These are phyloP conservation scores for Lagria hirta DNA, from an alignment of 2,888 invertebrate genomes.

Conservation along the genomic window DNA sequence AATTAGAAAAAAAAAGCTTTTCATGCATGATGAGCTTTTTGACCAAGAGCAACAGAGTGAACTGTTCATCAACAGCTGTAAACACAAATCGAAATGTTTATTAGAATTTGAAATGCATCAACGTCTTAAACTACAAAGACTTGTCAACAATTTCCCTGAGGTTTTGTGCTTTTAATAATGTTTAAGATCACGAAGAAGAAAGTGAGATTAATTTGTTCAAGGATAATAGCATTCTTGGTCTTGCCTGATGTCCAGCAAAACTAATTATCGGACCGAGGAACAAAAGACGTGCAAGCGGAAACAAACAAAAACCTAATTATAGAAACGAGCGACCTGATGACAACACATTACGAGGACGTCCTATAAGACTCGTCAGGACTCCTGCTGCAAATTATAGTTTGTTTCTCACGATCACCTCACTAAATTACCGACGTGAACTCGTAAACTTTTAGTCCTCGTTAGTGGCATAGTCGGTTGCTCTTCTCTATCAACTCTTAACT, in stretches of 20 bases:
- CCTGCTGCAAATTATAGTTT: slow-evolving; percentile 45
- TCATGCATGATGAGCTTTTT: no score
- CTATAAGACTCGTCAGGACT: slow-evolving; percentile 49
- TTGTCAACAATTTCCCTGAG: no score
- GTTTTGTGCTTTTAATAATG: no score
- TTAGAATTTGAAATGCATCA: no score
- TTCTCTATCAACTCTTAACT: slow-evolving; percentile 11
- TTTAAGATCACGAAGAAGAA: slow-evolving; percentile 18
- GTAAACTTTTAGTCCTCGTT: slow-evolving; percentile 28
- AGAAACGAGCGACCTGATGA: slow-evolving; percentile 54
- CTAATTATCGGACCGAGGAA: slow-evolving; percentile 38
- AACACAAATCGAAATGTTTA: no score
- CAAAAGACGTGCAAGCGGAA: slow-evolving; percentile 44
- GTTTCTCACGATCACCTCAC: slow-evolving; percentile 46
- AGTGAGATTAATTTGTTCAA: slow-evolving; percentile 9
- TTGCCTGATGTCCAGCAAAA: slow-evolving; percentile 38
- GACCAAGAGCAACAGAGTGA: no score
- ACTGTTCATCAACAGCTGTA: no score
- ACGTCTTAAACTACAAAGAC: no score
- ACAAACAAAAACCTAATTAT: slow-evolving; percentile 54
- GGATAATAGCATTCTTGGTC: no score
- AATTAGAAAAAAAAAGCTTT: no score
- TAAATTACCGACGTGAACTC: slow-evolving; percentile 39
- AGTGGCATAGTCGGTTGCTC: slow-evolving; percentile 17
- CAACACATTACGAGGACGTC: slow-evolving; percentile 53